phyloP scores from a whole-genome alignment of 2,113 vertebrate genomes.

The Oncorhynchus gorbuscha region DNA sequence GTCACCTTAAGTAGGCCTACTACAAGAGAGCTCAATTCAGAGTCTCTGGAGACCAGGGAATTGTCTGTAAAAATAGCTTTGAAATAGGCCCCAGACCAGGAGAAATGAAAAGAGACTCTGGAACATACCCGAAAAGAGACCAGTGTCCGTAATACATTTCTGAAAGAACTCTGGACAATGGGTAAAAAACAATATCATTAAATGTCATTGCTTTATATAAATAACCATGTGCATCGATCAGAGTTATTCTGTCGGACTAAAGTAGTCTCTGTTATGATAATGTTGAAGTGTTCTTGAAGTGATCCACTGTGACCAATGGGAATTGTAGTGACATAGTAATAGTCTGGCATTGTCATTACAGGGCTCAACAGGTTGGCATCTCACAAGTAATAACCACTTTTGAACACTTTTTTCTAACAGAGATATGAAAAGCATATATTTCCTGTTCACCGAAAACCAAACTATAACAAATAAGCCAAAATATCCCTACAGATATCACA shows the following conservation, averaged over 20 bases:
- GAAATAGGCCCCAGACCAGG: not conserved
- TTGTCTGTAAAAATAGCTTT: not conserved
- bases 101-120: not conserved
- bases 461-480: too few relatives aligned
- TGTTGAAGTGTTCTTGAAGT: not conserved
- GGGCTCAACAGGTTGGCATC: too few relatives aligned
- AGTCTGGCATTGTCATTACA: too few relatives aligned
- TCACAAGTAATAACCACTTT: too few relatives aligned
- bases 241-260: not conserved
- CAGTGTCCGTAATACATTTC: not conserved
- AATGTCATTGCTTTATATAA: not conserved
- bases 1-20: not conserved
- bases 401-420: too few relatives aligned
- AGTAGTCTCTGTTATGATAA: not conserved
- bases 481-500: not conserved
- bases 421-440: too few relatives aligned
- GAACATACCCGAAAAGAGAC: too few relatives aligned
- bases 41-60: conserved; percentile 9
- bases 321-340: too few relatives aligned
- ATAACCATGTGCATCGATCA: not conserved
- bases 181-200: not conserved
- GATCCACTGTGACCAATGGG: too few relatives aligned
- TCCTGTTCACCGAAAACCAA: too few relatives aligned
- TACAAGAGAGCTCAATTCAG: conserved; percentile 11
- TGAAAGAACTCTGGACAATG: not conserved